A percentile compares a stretch with the other conserved stretches of the same genome.
phyloP scores from a whole-genome alignment of 1,140 invertebrate genomes.

The Aphelinus atriplicis region DNA sequence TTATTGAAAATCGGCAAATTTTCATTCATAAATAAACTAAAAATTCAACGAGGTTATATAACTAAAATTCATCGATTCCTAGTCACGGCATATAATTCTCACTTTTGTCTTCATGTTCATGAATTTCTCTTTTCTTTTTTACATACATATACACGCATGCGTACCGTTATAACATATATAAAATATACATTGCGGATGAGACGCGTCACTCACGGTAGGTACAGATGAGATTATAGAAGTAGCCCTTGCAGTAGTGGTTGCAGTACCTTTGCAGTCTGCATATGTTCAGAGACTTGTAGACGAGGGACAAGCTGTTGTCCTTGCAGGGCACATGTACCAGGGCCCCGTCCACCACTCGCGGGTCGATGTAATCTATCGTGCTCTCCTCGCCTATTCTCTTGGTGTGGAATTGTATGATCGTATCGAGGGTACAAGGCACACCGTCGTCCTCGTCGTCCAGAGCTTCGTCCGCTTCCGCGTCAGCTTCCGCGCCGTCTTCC shows the following conservation, averaged over 20 bases:
- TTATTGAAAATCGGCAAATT: background rate
- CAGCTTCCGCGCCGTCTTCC: background rate
- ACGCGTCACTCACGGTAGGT: slow-evolving; percentile 66
- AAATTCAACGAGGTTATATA: too few relatives aligned
- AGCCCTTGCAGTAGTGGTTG: slow-evolving; percentile 64
- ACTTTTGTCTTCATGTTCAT: slow-evolving; percentile 26
- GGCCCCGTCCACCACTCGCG: slow-evolving; percentile 48
- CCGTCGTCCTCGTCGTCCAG: too few relatives aligned
- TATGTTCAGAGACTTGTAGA: slow-evolving; percentile 72
- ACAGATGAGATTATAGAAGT: slow-evolving; percentile 68
- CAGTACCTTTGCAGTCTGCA: slow-evolving; percentile 74
- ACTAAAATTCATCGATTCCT: too few relatives aligned
- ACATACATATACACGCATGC: too few relatives aligned
- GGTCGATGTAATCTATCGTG: slow-evolving; percentile 58
- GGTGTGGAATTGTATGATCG: slow-evolving; percentile 59
- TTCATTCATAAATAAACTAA: too few relatives aligned
- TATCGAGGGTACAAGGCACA: slow-evolving; percentile 46
- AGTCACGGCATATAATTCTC: slow-evolving; percentile 3
- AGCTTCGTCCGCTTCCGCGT: too few relatives aligned
- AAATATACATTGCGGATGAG: background rate
- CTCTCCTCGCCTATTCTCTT: slow-evolving; percentile 28
- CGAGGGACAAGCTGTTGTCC: slow-evolving; percentile 75
- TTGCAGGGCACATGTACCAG: slow-evolving; percentile 52
- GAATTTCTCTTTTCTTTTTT: background rate
- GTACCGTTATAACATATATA: background rate